Percentiles rank a stretch among this genome's conserved stretches.
Evolutionary conservation across 1,140 invertebrate species (phyloP).

Genomic region (Manduca sexta): DNA sequence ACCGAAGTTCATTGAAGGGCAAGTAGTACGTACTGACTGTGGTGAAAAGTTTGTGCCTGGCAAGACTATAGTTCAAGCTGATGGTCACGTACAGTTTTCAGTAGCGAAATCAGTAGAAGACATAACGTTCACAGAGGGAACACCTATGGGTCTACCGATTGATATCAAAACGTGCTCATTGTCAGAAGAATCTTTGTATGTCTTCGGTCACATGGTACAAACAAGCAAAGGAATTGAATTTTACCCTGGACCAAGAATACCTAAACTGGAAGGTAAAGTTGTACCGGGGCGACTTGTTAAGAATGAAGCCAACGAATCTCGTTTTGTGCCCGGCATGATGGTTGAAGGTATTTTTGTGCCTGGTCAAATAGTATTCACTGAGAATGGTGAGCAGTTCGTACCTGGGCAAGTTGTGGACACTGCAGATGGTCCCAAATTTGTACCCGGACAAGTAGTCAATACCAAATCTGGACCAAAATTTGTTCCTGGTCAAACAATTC

Average conservation of each 20-base stretch:
- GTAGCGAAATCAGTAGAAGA: constrained; percentile 75
- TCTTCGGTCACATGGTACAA: constrained; percentile 82
- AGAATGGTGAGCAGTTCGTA: constrained; percentile 82
- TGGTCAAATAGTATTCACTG: constrained; percentile 80
- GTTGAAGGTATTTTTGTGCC: constrained; percentile 80
- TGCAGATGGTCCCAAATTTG: constrained; percentile 78
- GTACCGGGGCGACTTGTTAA: constrained; percentile 79
- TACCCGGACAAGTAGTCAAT: constrained; percentile 82
- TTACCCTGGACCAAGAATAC: constrained; percentile 74
- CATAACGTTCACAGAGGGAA: constrained; percentile 71
- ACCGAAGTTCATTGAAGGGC: constrained; percentile 79
- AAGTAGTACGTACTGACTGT: constrained; percentile 74
- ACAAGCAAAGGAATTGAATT: constrained; percentile 80
- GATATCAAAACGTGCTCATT: constrained; percentile 75
- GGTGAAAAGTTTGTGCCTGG: constrained; percentile 78
- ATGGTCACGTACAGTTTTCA: constrained; percentile 75
- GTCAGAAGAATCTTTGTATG: constrained; percentile 72
- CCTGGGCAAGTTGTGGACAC: constrained; percentile 83
- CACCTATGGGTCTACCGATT: constrained; percentile 73
- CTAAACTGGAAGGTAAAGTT: constrained; percentile 74
- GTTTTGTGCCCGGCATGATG: constrained; percentile 82
- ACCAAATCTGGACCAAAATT: constrained; percentile 80
- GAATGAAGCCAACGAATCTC: constrained; percentile 75
- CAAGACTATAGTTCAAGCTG: constrained; percentile 65
- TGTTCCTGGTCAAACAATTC: constrained; percentile 81